A percentile compares a stretch with the other conserved stretches of the same genome.
These are phyloP conservation scores for Gavialis gangeticus DNA, from an alignment of 2,113 vertebrate genomes.

Conservation along the genomic window DNA sequence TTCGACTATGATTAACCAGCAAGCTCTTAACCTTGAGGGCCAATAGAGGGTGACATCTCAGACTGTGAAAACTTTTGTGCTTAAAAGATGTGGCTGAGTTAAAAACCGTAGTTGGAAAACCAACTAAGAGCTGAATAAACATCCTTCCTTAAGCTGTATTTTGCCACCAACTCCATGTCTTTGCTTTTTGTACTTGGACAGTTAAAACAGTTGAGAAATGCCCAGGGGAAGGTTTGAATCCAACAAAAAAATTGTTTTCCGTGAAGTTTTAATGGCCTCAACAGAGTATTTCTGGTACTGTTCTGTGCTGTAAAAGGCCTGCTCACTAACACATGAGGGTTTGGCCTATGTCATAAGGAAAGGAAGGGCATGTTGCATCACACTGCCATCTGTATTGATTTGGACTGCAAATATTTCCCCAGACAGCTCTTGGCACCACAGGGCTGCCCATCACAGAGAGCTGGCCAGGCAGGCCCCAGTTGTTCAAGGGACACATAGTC, in stretches of 20 bases:
- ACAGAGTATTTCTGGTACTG: not conserved
- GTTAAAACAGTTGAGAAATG: not conserved
- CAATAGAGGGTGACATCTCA: rapidly evolving
- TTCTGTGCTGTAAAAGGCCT: not conserved
- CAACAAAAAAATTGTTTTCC: not conserved
- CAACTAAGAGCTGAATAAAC: rapidly evolving
- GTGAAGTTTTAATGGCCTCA: not conserved
- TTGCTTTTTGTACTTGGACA: not conserved
- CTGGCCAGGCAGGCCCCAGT: not conserved
- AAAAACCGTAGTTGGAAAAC: not conserved
- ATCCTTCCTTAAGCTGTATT: rapidly evolving
- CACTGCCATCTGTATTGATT: not conserved
- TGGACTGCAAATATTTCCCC: not conserved
- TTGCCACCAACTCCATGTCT: not conserved
- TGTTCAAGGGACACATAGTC: not conserved
- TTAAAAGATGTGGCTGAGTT: too few relatives aligned
- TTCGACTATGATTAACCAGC: rapidly evolving
- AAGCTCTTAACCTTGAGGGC: not conserved
- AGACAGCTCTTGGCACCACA: not conserved
- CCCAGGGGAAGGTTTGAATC: not conserved
- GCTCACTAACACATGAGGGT: not conserved
- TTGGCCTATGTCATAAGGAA: not conserved
- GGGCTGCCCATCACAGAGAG: not conserved
- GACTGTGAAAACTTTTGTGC: rapidly evolving
- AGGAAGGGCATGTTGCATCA: not conserved